Percentiles rank a stretch among this genome's conserved stretches.
Evolutionary conservation across 2,888 invertebrate genomes (phyloP).

Genomic region (Ophioninae sp.): DNA sequence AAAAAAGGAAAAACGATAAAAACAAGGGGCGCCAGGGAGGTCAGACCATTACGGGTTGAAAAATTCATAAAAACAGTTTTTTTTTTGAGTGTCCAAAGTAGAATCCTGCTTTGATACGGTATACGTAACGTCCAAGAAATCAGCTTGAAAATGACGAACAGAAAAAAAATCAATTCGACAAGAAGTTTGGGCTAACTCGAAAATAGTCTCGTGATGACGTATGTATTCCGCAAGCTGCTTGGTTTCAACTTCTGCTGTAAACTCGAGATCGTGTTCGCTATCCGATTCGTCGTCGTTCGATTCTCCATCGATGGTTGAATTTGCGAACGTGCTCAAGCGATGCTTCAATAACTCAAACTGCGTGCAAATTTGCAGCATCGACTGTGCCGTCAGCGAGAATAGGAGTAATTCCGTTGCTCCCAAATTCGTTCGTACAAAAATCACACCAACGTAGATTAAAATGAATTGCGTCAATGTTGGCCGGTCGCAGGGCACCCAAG

Average conservation of each 20-base stretch:
- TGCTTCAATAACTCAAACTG: slow-evolving; percentile 10
- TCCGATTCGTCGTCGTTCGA: neutral
- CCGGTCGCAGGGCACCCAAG: neutral
- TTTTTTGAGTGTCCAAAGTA: too few relatives aligned
- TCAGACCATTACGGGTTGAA: too few relatives aligned
- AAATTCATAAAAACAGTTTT: too few relatives aligned
- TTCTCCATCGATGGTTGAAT: neutral
- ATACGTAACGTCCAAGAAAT: too few relatives aligned
- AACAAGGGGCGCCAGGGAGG: too few relatives aligned
- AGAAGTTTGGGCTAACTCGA: slow-evolving; percentile 14
- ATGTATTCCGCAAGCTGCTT: slow-evolving; percentile 11
- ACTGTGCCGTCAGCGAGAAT: neutral
- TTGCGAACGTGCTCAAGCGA: slow-evolving; percentile 12
- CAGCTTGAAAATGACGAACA: too few relatives aligned
- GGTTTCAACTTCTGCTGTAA: neutral
- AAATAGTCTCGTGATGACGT: slow-evolving; percentile 22
- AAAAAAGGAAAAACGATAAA: too few relatives aligned
- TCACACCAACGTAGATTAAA: neutral
- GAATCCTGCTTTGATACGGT: too few relatives aligned
- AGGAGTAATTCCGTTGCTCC: neutral
- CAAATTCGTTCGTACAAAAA: slow-evolving; percentile 11
- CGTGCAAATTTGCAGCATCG: slow-evolving; percentile 24
- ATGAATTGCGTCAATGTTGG: slow-evolving; percentile 1
- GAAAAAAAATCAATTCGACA: too few relatives aligned
- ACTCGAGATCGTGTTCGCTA: neutral